These are phyloP conservation scores for Xestia xanthographa DNA, from an alignment of 2,888 invertebrate genomes.

Conservation along the genomic window DNA sequence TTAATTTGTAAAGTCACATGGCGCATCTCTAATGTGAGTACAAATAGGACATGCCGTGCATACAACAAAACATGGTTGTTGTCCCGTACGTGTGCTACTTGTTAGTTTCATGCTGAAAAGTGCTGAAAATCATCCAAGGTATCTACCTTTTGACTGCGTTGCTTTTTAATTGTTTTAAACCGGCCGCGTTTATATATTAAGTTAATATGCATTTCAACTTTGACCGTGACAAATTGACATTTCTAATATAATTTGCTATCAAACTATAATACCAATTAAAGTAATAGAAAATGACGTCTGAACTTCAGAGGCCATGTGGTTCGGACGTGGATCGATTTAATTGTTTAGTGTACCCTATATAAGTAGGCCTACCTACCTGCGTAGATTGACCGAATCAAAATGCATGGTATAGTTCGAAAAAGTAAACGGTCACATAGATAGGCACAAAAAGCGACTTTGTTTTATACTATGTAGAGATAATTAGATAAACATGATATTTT, in stretches of 20 bases:
- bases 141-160: too few species aligned
- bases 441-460: neutral
- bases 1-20: too few species aligned
- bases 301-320: neutral
- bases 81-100: too few species aligned
- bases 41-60: too few species aligned
- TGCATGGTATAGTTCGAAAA: neutral
- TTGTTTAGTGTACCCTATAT: too few species aligned
- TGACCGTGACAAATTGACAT: neutral
- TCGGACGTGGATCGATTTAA: neutral
- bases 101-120: too few species aligned
- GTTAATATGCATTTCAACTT: too few species aligned
- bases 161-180: too few species aligned
- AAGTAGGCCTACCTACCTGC: neutral
- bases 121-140: too few species aligned
- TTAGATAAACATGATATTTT: slow-evolving; percentile 1
- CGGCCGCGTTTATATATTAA: too few species aligned
- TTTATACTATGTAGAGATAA: neutral
- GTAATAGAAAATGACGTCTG: neutral
- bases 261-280: neutral
- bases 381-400: neutral
- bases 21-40: too few species aligned
- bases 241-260: neutral
- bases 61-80: too few species aligned
- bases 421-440: neutral